These are phyloP conservation scores for Luperina testacea DNA, from an alignment of 2,888 invertebrate species.

Conservation along the genomic window DNA sequence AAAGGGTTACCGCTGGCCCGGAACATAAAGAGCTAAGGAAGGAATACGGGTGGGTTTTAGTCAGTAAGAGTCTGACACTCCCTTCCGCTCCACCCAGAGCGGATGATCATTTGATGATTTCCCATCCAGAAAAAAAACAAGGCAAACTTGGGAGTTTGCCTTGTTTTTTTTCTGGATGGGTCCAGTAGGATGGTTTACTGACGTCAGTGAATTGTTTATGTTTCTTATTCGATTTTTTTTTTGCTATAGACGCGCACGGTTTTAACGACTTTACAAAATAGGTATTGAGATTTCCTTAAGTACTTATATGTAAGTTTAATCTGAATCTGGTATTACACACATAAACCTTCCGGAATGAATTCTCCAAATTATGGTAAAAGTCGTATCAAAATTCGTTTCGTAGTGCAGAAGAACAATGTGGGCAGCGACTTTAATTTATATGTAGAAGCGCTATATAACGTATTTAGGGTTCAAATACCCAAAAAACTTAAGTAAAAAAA, in stretches of 20 bases:
- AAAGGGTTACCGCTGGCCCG: too few species aligned
- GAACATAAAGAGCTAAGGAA: too few species aligned
- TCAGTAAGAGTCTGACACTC: too few species aligned
- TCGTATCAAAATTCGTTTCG: neutral
- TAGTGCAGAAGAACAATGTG: neutral
- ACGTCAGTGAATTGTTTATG: neutral
- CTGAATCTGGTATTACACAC: neutral
- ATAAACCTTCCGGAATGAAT: neutral
- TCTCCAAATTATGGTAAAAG: neutral
- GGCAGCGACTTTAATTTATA: neutral
- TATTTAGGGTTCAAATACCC: neutral
- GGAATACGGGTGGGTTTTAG: too few species aligned
- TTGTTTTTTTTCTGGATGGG: too few species aligned
- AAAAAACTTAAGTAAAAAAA: too few species aligned
- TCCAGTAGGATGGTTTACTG: slow-evolving; percentile 15
- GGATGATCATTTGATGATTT: too few species aligned
- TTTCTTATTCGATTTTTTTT: neutral
- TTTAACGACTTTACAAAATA: neutral
- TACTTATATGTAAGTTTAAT: neutral
- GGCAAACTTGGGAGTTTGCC: too few species aligned
- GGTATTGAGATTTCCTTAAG: neutral
- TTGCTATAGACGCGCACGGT: neutral
- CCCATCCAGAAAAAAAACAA: too few species aligned
- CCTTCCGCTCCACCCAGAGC: too few species aligned
- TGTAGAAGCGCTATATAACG: neutral